A percentile compares a stretch with the other conserved stretches of the same genome.
phyloP scores from a whole-genome alignment of 2,888 invertebrate genomes.

The Chirona hameri region DNA sequence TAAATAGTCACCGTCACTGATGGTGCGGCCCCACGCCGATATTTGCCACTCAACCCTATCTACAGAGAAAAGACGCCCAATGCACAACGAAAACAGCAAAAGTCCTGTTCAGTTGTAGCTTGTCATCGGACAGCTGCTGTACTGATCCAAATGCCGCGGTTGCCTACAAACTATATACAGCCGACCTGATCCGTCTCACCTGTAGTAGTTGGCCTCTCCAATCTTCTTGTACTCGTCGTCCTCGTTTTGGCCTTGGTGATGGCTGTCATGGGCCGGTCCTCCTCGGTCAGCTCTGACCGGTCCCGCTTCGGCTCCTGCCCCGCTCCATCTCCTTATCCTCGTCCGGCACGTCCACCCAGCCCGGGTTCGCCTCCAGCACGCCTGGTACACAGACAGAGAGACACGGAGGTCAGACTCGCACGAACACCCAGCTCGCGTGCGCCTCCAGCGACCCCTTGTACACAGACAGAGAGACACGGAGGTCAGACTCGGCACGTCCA shows the following conservation, averaged over 20 bases:
- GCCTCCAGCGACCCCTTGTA: constrained; percentile 56
- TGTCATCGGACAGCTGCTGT: no score
- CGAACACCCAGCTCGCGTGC: constrained; percentile 92
- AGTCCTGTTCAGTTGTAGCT: no score
- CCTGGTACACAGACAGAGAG: constrained; percentile 33
- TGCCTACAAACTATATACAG: no score
- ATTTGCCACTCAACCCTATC: no score
- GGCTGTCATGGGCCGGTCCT: constrained; percentile 48
- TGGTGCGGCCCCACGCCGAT: no score
- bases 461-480: not conserved
- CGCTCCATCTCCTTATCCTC: constrained; percentile 46
- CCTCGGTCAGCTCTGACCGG: constrained; percentile 54
- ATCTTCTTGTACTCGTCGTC: constrained; percentile 88
- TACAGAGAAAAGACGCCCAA: no score
- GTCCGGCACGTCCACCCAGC: constrained; percentile 77
- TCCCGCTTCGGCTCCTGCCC: no score
- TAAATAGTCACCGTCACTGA: no score
- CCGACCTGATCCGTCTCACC: not conserved
- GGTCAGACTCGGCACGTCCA: not conserved
- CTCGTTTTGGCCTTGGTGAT: constrained; percentile 63
- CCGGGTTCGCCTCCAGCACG: constrained; percentile 73
- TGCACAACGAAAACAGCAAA: no score
- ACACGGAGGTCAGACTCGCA: not conserved
- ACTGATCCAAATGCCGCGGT: no score
- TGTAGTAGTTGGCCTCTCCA: constrained; percentile 93